These are phyloP conservation scores for Pristis pectinata DNA, from an alignment of 2,797 vertebrate species.

Conservation along the genomic window DNA sequence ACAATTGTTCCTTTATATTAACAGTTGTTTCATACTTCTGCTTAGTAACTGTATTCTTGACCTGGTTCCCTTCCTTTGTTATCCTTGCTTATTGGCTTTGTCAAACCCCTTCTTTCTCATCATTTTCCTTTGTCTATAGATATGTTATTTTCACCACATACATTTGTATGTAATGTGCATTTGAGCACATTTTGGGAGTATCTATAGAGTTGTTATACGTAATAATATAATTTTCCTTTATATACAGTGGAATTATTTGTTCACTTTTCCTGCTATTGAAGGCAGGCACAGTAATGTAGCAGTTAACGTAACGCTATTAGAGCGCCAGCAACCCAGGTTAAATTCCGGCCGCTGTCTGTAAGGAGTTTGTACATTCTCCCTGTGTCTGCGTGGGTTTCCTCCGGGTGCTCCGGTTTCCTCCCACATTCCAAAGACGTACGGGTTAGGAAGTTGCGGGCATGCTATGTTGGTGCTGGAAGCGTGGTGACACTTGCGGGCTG, in stretches of 20 bases:
- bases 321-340: no score
- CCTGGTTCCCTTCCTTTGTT: not conserved
- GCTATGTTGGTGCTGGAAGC: no score
- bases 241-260: not conserved
- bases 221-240: not conserved
- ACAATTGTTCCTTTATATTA: not conserved
- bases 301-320: no score
- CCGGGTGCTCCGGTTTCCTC: no score
- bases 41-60: not conserved
- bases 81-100: not conserved
- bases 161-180: not conserved
- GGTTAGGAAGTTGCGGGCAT: no score
- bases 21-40: not conserved
- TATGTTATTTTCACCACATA: not conserved
- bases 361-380: no score
- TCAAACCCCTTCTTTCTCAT: not conserved
- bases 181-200: not conserved
- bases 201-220: not conserved
- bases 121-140: not conserved
- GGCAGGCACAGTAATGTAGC: no score
- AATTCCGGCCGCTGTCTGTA: no score
- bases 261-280: slow-evolving; percentile 38
- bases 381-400: no score
- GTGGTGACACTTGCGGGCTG: no score
- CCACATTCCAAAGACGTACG: no score